A percentile compares a stretch with the other conserved stretches of the same genome.
Evolutionary conservation across 2,888 invertebrate species (phyloP).

Genomic region (Unio pictorum): DNA sequence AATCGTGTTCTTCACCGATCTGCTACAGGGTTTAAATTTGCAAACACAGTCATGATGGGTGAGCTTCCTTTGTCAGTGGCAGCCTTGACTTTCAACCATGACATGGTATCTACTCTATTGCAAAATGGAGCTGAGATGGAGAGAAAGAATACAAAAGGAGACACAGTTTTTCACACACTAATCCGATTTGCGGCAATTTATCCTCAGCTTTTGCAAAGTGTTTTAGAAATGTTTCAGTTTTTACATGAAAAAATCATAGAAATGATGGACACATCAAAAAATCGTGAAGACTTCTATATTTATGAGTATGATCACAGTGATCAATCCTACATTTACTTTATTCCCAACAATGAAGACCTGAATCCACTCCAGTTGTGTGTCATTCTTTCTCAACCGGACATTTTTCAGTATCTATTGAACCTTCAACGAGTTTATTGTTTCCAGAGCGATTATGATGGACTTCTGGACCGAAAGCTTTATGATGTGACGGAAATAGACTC

Average conservation of each 20-base stretch:
- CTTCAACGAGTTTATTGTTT: slow-evolving; percentile 47
- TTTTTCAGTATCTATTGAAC: slow-evolving; percentile 49
- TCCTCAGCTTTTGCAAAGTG: slow-evolving; percentile 30
- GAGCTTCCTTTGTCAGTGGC: slow-evolving; percentile 45
- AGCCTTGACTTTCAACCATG: slow-evolving; percentile 33
- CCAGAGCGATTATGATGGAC: slow-evolving; percentile 51
- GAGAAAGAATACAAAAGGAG: slow-evolving; percentile 37
- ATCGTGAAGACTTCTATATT: slow-evolving; percentile 6
- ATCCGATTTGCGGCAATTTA: slow-evolving; percentile 46
- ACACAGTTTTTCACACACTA: slow-evolving; percentile 44
- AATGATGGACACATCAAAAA: slow-evolving; percentile 5
- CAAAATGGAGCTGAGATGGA: slow-evolving; percentile 41
- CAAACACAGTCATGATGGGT: slow-evolving; percentile 51
- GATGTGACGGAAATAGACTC: slow-evolving; percentile 59
- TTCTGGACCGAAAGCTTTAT: slow-evolving; percentile 51
- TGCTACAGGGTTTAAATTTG: slow-evolving; percentile 35
- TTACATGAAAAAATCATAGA: slow-evolving; percentile 26
- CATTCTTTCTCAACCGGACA: slow-evolving; percentile 31
- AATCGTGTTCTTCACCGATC: slow-evolving; percentile 30
- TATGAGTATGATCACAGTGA: slow-evolving; percentile 34
- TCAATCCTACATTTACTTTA: slow-evolving; percentile 45
- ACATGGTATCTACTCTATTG: slow-evolving; percentile 29
- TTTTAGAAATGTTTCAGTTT: slow-evolving; percentile 24
- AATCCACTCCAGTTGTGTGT: slow-evolving; percentile 52
- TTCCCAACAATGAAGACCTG: slow-evolving; percentile 38